Evolutionary conservation across 1,140 invertebrate species (phyloP), one percentile per base, ranked within the genome.

Genomic region (Tetraneura akinire): DNA sequence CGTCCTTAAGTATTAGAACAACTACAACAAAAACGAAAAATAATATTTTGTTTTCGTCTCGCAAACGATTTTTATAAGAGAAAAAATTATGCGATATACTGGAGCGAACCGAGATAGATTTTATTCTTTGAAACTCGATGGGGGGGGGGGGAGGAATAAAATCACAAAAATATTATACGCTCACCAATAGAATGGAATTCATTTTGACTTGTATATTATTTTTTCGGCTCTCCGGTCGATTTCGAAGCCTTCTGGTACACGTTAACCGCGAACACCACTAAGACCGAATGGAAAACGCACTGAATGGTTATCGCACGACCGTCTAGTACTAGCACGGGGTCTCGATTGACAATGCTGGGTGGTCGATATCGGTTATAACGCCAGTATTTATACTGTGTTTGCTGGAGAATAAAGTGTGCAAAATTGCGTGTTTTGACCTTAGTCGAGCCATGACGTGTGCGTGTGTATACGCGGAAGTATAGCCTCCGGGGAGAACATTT

Each of bases 361-460:
- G 66, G 45, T 68, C 13, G 42, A 1, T n/a, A n/a, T 68, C 16
- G 66, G 66, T 13, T 16, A 26, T 11, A 37, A 37, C 66, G 21
- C 16, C n/a, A 42, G 21, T 68, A 68, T 68, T 68, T 68, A 68
- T 68, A 68, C n/a, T n/a, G 6, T 13, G 37, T 45, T 64, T 64
- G 6, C 18, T 0, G 29, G 10, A 6, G 64, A 45, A 45, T 16
- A 68, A 47, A 62, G 32, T 32, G 18, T 32, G 18, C 21, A 47
- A 47, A 47, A 47, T 14, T 4, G 8, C 8, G 8, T 4, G 66
- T 47, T 47, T 47, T 47, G 66, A 68, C 66, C 66, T 68, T 68
- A 68, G 66, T 29, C 21, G 18, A 18, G 62, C 26, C 26, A 16
- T 37, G n/a, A 37, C 29, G 29, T 29, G 62, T n/a, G 51, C n/a